These are phyloP conservation scores for Clinocottus analis DNA, from an alignment of 2,113 vertebrate species.

Conservation along the genomic window DNA sequence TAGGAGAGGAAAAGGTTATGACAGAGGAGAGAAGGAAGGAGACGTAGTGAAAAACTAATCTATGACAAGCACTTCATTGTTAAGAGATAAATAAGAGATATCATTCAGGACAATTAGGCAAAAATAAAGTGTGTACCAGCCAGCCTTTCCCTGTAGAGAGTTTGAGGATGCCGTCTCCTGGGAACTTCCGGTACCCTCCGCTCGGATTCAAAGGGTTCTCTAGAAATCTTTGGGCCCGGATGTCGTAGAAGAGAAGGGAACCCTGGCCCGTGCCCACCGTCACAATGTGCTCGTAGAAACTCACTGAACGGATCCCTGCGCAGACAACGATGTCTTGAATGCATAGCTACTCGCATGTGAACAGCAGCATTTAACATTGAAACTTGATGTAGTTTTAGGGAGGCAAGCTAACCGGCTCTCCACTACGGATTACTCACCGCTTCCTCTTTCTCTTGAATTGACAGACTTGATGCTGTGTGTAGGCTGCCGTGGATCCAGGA, in stretches of 20 bases:
- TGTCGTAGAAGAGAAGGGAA: constrained; percentile 96
- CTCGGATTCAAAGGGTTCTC: constrained; percentile 84
- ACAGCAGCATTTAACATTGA: neutral
- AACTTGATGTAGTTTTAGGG: too few relatives aligned
- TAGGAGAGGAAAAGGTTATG: neutral
- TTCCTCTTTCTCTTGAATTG: constrained; percentile 93
- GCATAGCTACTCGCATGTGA: constrained; percentile 9
- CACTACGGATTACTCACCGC: constrained; percentile 84
- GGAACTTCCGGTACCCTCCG: constrained; percentile 83
- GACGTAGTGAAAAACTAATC: neutral
- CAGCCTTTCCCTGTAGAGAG: constrained; percentile 95
- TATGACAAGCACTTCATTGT: neutral
- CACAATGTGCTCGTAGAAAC: constrained; percentile 99
- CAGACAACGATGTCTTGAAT: constrained; percentile 7
- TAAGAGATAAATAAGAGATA: neutral
- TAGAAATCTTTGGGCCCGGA: constrained; percentile 95
- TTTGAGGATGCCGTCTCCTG: constrained; percentile 91
- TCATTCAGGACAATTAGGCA: neutral
- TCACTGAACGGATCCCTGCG: constrained; percentile 96
- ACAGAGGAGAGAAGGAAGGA: constrained; percentile 19
- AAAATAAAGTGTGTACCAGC: constrained; percentile 85
- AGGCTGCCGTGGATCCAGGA: constrained; percentile 95
- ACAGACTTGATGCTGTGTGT: constrained; percentile 92
- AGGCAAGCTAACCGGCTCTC: neutral
- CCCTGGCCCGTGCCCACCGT: constrained; percentile 98